Evolutionary conservation across 2,113 vertebrate species (phyloP), one percentile per base, ranked within the genome.

Genomic region (Siphamia tubifer): DNA sequence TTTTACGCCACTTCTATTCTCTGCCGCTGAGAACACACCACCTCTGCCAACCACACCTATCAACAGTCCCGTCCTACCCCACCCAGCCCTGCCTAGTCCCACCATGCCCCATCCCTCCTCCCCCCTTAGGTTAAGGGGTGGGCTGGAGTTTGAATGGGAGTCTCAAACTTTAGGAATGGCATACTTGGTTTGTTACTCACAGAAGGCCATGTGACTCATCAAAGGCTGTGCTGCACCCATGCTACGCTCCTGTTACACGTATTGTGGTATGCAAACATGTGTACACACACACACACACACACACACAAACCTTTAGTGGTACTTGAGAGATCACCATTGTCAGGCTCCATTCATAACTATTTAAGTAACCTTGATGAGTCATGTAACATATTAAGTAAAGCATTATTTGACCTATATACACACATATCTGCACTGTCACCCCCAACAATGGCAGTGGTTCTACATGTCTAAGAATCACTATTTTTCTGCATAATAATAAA

Each of bases 181-280:
- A 91, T 92, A 82, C 69, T 62, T 92, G 65, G 72, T 75, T 20
- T 66, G 78, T 93, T 92, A 92, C 86, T 93, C 92, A 92, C 77
- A 32, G 49, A 60, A 78, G 79, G 61, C 39, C 40, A 73, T 71
- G 81, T 93, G 92, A 93, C 77, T 93, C 92, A 93, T 81, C 82
- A 57, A 57, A 82, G 74, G 51, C 54, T 40, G 25, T 19, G 68
- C 89, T 85, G 74, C 86, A 74, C 85, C 83, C 86, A 79, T 38
- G 67, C 72, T 64, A 65, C 51, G 38, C 82, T 78, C 67, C 65
- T 11, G 24, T 68, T 72, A 78, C 70, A 82, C 79, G 66, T 19
- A 70, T 55, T 66, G 40, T 27, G 56, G 52, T 25, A 35, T 8
- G 2, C 54, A 53, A 45, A 49, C 47, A 71, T 31, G 15, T 36